Conservation (phyloP, 2,113 vertebrate species). For the Tachysurus fulvidraco region DNA sequence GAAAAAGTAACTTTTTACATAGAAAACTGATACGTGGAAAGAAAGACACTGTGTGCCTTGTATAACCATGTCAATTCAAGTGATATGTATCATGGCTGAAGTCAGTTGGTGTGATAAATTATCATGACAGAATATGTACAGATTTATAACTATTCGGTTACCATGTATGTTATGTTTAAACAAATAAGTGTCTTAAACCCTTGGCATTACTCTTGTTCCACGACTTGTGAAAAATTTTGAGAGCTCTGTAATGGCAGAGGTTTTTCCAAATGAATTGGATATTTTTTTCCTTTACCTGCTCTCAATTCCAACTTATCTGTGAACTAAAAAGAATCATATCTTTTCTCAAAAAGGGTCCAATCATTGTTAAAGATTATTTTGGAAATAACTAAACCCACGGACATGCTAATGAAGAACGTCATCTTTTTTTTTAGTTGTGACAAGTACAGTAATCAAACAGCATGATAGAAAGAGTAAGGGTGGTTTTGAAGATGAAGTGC, state of each 20-base stretch:
- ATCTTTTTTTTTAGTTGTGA: slow-evolving; percentile 28
- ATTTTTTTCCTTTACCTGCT: background rate
- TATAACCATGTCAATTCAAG: background rate
- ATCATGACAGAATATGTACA: background rate
- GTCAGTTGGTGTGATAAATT: background rate
- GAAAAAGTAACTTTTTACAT: too few species aligned
- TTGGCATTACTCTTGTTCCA: background rate
- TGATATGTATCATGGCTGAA: background rate
- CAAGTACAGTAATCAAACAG: slow-evolving; percentile 36
- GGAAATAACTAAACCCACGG: background rate
- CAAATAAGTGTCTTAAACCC: background rate
- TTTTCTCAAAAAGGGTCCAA: background rate
- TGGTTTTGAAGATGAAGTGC: slow-evolving; percentile 37
- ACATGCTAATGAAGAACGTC: slow-evolving; percentile 38
- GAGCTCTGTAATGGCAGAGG: background rate
- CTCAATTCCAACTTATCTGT: background rate
- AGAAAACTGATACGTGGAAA: too few species aligned
- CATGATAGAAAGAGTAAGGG: slow-evolving; percentile 22
- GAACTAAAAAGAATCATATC: background rate
- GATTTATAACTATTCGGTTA: background rate
- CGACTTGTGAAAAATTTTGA: background rate
- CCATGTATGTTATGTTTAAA: too few species aligned
- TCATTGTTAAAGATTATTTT: background rate
- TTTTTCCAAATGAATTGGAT: background rate
- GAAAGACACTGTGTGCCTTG: too few species aligned